These are phyloP conservation scores for Mormyrops boulengeri DNA, from an alignment of 2,797 vertebrate genomes.

Conservation along the genomic window DNA sequence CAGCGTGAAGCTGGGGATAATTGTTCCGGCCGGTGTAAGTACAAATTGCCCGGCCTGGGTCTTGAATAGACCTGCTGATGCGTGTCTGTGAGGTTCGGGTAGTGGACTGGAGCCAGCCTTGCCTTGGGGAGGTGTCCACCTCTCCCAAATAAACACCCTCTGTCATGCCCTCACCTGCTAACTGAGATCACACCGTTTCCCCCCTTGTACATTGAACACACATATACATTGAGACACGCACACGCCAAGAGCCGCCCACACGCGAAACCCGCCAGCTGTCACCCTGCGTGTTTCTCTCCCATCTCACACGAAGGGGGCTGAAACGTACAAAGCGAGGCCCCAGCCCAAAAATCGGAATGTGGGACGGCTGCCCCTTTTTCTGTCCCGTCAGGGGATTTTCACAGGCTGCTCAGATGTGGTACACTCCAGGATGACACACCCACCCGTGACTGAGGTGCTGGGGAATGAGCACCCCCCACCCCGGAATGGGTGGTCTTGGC, in stretches of 20 bases:
- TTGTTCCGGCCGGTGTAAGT: conserved; percentile 61
- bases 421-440: not conserved
- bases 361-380: not conserved
- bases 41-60: conserved; percentile 61
- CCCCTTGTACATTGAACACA: not conserved
- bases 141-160: not conserved
- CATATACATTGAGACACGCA: not conserved
- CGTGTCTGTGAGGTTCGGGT: conserved; percentile 45
- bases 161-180: not conserved
- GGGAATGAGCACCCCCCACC: conserved; percentile 13
- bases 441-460: conserved; percentile 42
- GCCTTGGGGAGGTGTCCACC: conserved; percentile 22
- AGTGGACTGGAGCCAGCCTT: conserved; percentile 28
- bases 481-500: conserved; percentile 33
- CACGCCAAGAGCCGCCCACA: not conserved
- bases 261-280: not conserved
- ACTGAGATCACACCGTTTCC: not conserved
- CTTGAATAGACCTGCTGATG: conserved; percentile 52
- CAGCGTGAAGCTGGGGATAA: conserved; percentile 52
- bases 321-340: not conserved
- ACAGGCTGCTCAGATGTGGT: conserved; percentile 16
- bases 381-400: conserved; percentile 13
- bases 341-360: not conserved
- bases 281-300: not conserved
- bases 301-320: not conserved